phyloP scores from a whole-genome alignment of 2,797 vertebrate species.

The Eptatretus atami region DNA sequence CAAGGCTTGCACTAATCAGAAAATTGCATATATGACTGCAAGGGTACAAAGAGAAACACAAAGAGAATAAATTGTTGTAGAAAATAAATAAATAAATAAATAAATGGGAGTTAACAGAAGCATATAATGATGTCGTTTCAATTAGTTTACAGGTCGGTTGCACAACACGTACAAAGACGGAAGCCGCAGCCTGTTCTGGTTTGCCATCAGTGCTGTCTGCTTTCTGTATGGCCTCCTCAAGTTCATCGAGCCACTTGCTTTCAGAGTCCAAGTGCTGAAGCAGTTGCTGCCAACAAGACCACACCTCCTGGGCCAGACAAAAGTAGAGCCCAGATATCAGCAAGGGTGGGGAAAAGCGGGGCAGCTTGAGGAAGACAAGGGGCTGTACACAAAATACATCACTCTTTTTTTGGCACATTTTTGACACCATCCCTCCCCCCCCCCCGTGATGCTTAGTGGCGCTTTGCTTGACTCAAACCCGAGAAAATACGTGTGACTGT shows the following conservation, averaged over 20 bases:
- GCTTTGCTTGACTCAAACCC: no score
- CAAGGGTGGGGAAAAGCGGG: not conserved
- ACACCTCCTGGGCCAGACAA: slow-evolving; percentile 45
- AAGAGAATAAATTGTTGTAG: no score
- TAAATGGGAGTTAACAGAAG: not conserved
- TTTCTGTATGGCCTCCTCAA: slow-evolving; percentile 48
- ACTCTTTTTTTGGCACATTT: no score
- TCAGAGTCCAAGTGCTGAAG: slow-evolving; percentile 60
- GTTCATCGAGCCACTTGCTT: slow-evolving; percentile 52
- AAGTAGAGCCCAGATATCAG: not conserved
- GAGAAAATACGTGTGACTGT: no score
- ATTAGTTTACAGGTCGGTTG: not conserved
- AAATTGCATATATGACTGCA: no score
- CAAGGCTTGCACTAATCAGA: no score
- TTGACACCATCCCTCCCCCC: no score
- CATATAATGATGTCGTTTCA: not conserved
- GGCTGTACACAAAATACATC: no score
- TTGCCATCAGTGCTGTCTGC: slow-evolving; percentile 38
- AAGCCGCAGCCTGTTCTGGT: slow-evolving; percentile 41
- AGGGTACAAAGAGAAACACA: no score
- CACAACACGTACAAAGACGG: slow-evolving; percentile 33
- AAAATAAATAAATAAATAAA: slow-evolving; percentile 10
- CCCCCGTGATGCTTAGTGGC: no score
- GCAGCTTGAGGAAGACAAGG: no score
- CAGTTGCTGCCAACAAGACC: slow-evolving; percentile 71